phyloP scores from a whole-genome alignment of 2,113 vertebrate genomes.

The Crotophaga sulcirostris region DNA sequence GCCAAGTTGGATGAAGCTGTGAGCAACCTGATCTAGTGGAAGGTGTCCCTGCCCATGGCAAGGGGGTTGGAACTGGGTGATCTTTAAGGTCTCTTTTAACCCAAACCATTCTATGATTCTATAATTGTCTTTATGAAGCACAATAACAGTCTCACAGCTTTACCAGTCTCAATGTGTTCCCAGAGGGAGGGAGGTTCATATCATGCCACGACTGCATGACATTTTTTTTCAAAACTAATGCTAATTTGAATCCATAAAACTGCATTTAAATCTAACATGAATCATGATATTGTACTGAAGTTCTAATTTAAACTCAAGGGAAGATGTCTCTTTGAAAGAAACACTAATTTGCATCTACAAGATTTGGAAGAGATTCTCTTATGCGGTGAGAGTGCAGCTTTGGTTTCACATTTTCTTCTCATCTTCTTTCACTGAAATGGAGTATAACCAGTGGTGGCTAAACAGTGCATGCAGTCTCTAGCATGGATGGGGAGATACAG shows the following conservation, averaged over 20 bases:
- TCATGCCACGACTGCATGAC: neutral
- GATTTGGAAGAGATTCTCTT: conserved; percentile 24
- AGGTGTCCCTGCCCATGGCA: too few relatives aligned
- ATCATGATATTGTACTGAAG: neutral
- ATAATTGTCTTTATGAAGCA: neutral
- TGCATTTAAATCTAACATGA: neutral
- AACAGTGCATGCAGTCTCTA: neutral
- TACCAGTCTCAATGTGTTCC: neutral
- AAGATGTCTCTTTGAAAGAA: conserved; percentile 36
- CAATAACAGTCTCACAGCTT: neutral
- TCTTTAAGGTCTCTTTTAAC: too few relatives aligned
- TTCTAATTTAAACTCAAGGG: conserved; percentile 25
- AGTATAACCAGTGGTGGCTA: neutral
- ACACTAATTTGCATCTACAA: neutral
- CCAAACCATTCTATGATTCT: too few relatives aligned
- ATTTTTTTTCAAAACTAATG: neutral
- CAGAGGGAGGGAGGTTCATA: neutral
- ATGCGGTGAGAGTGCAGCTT: neutral
- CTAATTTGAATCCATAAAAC: neutral
- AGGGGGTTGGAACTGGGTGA: too few relatives aligned
- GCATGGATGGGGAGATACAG: neutral
- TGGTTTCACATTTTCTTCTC: neutral
- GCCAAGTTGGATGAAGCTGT: too few relatives aligned
- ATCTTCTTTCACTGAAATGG: conserved; percentile 41
- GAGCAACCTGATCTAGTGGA: too few relatives aligned